Evolutionary conservation across 2,888 invertebrate species (phyloP).

Genomic region (Terebella lapidaria): DNA sequence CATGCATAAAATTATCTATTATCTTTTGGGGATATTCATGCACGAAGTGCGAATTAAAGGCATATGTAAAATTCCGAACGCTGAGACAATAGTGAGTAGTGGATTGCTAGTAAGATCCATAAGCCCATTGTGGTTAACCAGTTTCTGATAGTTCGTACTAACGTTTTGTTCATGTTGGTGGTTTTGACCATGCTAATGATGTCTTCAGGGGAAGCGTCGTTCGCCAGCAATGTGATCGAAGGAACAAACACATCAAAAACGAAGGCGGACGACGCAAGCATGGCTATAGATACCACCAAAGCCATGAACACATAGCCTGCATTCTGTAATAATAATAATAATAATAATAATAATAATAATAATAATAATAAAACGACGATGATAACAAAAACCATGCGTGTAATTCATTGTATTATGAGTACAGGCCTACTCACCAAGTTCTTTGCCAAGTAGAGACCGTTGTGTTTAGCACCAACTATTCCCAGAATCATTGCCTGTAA

Average conservation of each 20-base stretch:
- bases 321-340: neutral
- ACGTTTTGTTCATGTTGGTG: conserved; percentile 2
- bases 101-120: no score
- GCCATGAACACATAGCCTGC: neutral
- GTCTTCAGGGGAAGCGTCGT: neutral
- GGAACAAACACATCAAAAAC: neutral
- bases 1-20: no score
- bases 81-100: no score
- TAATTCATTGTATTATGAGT: neutral
- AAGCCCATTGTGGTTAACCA: no score
- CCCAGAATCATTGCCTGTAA: conserved; percentile 12
- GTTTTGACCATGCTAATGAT: neutral
- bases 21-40: no score
- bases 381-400: neutral
- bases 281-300: neutral
- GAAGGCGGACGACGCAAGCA: neutral
- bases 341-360: neutral
- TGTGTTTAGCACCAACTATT: conserved; percentile 10
- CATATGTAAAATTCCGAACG: no score
- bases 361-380: neutral
- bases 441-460: conserved; percentile 11
- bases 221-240: neutral
- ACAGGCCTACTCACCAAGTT: conserved; percentile 5
- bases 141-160: no score
- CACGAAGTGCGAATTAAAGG: no score